These are phyloP conservation scores for Gorsachius goisagi DNA, from an alignment of 2,113 vertebrate genomes.

Conservation along the genomic window DNA sequence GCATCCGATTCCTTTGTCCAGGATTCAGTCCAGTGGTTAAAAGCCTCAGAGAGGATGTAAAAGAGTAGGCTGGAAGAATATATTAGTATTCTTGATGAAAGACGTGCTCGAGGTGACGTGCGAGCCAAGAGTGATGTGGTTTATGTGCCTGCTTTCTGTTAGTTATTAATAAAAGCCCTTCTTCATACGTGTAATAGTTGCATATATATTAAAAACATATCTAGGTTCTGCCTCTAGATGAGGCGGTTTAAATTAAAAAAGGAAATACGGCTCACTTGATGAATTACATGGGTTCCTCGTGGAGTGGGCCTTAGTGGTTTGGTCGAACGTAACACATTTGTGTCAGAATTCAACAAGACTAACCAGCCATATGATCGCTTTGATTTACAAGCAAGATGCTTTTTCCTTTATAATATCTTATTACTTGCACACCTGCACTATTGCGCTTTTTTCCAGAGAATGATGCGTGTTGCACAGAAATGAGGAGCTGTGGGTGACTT, in stretches of 20 bases:
- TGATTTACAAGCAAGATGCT: not conserved
- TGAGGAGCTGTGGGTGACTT: not conserved
- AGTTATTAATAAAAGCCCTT: not conserved
- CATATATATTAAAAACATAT: not conserved
- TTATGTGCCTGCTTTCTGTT: not conserved
- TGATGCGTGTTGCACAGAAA: not conserved
- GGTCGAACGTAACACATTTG: not conserved
- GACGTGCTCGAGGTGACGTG: not conserved
- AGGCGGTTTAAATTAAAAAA: not conserved
- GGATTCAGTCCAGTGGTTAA: slow-evolving; percentile 9
- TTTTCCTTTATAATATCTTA: not conserved
- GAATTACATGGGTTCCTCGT: not conserved
- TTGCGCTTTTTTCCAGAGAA: not conserved
- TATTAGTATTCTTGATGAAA: not conserved
- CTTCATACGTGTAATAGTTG: not conserved
- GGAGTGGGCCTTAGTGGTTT: not conserved
- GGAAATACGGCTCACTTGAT: not conserved
- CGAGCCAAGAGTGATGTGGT: not conserved
- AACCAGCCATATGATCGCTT: not conserved
- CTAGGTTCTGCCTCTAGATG: not conserved
- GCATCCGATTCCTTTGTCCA: not conserved
- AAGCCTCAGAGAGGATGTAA: not conserved
- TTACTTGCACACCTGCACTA: not conserved
- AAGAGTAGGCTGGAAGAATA: not conserved
- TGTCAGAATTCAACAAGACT: not conserved